Conservation (phyloP, 2,113 vertebrate genomes). For the Tenebrosternarchus preto region DNA sequence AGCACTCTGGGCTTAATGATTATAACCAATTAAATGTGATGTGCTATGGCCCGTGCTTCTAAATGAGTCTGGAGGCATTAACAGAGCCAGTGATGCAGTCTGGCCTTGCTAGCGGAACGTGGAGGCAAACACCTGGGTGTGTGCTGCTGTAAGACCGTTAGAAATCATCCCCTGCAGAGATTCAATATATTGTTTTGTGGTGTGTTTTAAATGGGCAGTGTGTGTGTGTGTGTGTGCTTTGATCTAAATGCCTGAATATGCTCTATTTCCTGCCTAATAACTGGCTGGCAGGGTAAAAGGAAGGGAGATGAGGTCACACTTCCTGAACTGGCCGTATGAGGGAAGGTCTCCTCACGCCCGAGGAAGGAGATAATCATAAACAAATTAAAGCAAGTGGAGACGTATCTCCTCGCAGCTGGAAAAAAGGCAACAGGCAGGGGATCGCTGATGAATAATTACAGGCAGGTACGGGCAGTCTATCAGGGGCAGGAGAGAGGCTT, state of each 20-base stretch:
- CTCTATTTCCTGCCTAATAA: not conserved
- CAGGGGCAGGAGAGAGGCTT: constrained; percentile 37
- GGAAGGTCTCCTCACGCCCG: not conserved
- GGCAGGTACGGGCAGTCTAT: constrained; percentile 33
- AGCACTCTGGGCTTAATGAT: constrained; percentile 37
- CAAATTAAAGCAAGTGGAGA: constrained; percentile 42
- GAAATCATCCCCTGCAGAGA: too few species aligned
- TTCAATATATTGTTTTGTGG: too few species aligned
- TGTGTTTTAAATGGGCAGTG: too few species aligned
- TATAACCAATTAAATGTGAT: constrained; percentile 46
- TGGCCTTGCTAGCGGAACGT: not conserved
- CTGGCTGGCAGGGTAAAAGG: not conserved
- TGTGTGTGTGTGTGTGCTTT: too few species aligned
- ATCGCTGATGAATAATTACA: constrained; percentile 53
- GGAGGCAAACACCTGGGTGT: constrained; percentile 12
- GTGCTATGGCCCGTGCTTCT: constrained; percentile 19
- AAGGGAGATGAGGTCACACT: not conserved
- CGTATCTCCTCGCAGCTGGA: constrained; percentile 12
- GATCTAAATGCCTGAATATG: not conserved
- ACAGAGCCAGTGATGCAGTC: constrained; percentile 26
- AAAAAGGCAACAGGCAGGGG: constrained; percentile 51
- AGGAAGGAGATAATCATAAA: constrained; percentile 34
- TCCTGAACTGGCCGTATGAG: not conserved
- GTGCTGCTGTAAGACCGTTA: not conserved
- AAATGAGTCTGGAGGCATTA: constrained; percentile 41